Conservation (phyloP, 2,113 vertebrate genomes). For the Dicaeum eximium region DNA sequence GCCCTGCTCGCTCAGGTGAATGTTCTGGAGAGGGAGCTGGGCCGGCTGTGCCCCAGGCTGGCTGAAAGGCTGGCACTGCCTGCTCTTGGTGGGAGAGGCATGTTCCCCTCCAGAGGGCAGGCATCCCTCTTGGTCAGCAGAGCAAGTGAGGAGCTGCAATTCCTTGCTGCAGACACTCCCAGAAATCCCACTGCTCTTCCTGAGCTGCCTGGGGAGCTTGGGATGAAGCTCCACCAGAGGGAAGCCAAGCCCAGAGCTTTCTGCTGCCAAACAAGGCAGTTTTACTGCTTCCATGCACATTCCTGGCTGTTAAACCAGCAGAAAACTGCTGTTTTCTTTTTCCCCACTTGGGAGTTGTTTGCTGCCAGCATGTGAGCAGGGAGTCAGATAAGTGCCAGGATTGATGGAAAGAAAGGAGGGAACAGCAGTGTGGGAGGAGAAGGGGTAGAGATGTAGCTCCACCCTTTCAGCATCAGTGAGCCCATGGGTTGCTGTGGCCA, state of each 20-base stretch:
- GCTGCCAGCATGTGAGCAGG: not conserved
- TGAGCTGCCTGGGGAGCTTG: not conserved
- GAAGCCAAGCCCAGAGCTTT: not conserved
- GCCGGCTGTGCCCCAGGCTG: not conserved
- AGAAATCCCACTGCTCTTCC: not conserved
- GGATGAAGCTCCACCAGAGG: not conserved
- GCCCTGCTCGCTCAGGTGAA: fast-evolving
- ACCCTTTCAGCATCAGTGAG: not conserved
- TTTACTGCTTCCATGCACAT: not conserved
- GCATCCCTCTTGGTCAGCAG: not conserved
- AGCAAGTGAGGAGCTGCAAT: not conserved
- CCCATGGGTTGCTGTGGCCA: not conserved
- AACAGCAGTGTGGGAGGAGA: not conserved
- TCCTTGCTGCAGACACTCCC: not conserved
- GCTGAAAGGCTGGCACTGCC: not conserved
- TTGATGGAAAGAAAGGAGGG: not conserved
- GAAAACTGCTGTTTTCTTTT: not conserved
- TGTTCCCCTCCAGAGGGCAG: not conserved
- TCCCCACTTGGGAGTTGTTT: not conserved
- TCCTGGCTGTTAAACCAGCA: not conserved
- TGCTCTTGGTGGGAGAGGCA: not conserved
- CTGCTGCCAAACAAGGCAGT: not conserved
- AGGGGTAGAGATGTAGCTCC: not conserved
- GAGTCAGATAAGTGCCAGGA: not conserved
- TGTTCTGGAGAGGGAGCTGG: not conserved